These are phyloP conservation scores for Diabrotica virgifera DNA, from an alignment of 1,140 invertebrate genomes.

Conservation along the genomic window DNA sequence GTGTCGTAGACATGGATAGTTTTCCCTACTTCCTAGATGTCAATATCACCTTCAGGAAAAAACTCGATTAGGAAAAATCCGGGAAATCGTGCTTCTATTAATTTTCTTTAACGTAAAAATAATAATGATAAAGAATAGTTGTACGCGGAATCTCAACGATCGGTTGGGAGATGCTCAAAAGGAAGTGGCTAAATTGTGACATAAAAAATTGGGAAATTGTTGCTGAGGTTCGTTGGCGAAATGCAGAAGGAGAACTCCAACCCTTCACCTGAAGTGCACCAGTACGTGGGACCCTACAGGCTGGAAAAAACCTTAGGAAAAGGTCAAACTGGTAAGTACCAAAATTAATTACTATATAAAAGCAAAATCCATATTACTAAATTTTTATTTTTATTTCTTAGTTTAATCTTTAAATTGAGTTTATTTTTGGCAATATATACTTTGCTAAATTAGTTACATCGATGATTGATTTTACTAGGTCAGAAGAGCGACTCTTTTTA, in stretches of 20 bases:
- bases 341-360: neutral
- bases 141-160: neutral
- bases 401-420: too few relatives aligned
- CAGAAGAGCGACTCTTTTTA: too few relatives aligned
- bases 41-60: neutral
- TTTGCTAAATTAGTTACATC: too few relatives aligned
- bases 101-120: constrained; percentile 4
- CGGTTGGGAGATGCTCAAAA: neutral
- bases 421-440: too few relatives aligned
- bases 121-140: neutral
- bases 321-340: constrained; percentile 90
- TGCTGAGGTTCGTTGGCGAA: constrained; percentile 21
- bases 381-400: too few relatives aligned
- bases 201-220: constrained; percentile 6
- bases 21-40: neutral
- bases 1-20: neutral
- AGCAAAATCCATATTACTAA: too few relatives aligned
- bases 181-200: constrained; percentile 19
- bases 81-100: neutral
- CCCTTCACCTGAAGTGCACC: constrained; percentile 65
- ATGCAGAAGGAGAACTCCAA: constrained; percentile 47
- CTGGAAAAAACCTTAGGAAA: constrained; percentile 99
- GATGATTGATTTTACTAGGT: too few relatives aligned
- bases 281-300: constrained; percentile 97
- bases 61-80: neutral